Conservation (phyloP, 2,797 vertebrate genomes). For the Pteronotus mesoamericanus region DNA sequence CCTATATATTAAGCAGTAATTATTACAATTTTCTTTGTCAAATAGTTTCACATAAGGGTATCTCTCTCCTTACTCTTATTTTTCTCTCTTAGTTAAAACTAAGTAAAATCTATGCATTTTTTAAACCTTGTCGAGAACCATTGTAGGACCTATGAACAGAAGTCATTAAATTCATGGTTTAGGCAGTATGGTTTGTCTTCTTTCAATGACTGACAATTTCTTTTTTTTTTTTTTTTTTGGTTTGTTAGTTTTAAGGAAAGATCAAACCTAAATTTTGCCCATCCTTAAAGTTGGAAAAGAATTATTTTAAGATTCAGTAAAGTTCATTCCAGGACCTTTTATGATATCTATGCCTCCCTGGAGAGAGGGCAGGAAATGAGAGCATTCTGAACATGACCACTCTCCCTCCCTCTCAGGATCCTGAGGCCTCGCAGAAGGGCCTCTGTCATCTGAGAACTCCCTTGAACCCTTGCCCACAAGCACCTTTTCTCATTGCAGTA, state of each 20-base stretch:
- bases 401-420: not conserved
- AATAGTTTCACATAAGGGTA: not conserved
- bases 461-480: not conserved
- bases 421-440: not conserved
- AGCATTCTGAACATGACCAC: constrained; percentile 8
- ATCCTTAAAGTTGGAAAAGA: constrained; percentile 53
- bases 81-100: constrained; percentile 26
- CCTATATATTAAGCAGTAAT: not conserved
- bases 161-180: not conserved
- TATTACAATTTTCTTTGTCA: not conserved
- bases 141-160: constrained; percentile 2
- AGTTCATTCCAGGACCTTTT: constrained; percentile 65
- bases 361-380: constrained; percentile 74
- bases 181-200: not conserved
- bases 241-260: not conserved
- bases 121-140: not conserved
- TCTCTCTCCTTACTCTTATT: not conserved
- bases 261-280: constrained; percentile 15
- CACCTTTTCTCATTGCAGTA: constrained; percentile 9
- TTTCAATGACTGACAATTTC: not conserved
- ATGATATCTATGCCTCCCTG: constrained; percentile 61
- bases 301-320: constrained; percentile 66
- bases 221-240: not conserved
- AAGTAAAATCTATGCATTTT: not conserved
- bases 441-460: constrained; percentile 38